These are phyloP conservation scores for Psophia crepitans DNA, from an alignment of 2,113 vertebrate species.

Conservation along the genomic window DNA sequence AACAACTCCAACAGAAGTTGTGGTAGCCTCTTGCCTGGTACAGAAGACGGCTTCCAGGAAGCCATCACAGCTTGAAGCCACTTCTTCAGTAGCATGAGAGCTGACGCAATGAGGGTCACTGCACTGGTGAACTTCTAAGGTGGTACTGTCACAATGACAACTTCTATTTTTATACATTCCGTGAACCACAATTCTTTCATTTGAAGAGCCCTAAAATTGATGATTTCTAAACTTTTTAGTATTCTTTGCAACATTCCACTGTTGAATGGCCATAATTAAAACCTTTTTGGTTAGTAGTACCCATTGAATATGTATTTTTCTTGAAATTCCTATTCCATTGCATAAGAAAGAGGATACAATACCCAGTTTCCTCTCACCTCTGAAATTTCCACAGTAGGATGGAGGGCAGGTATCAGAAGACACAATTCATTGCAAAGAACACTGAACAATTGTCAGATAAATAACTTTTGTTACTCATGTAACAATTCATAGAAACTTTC, in stretches of 20 bases:
- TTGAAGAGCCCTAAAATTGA: background rate
- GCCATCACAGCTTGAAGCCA: background rate
- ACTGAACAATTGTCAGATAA: background rate
- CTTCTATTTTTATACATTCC: background rate
- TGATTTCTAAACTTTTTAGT: background rate
- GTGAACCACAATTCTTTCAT: background rate
- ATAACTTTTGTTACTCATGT: background rate
- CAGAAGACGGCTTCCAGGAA: rapidly evolving
- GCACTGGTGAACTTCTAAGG: background rate
- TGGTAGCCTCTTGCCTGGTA: background rate
- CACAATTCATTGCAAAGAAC: background rate
- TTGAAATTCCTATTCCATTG: background rate
- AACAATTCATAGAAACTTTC: background rate
- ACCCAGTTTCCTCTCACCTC: background rate
- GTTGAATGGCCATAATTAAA: background rate
- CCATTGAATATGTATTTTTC: background rate
- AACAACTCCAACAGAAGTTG: background rate
- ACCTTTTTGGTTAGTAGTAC: background rate
- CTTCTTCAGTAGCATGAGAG: background rate
- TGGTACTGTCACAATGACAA: background rate
- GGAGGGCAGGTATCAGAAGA: background rate
- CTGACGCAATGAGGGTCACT: background rate
- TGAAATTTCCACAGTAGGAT: background rate
- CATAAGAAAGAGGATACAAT: background rate
- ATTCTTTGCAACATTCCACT: background rate